Base-by-base conservation (phyloP, 2,797 vertebrate species). In the Distichodus sexfasciatus region DNA sequence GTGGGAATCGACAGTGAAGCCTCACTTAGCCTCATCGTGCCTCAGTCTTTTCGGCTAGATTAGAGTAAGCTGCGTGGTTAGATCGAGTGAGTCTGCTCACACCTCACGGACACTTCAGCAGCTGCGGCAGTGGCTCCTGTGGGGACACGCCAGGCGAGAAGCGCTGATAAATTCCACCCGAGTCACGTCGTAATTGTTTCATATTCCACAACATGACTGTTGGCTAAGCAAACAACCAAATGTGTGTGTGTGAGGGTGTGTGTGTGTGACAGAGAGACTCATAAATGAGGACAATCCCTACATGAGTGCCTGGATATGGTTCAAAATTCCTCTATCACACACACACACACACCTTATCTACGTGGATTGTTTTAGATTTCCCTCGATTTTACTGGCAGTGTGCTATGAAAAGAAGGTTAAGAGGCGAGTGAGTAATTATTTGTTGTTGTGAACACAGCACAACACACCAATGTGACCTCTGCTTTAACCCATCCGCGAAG, bases 121-220 rank as follows among this genome's bases (percentile, higher is more conserved):
- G 51, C 40, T 24, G 41, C 31, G 54, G 14, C 14, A 48, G 69
- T 47, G 1, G 33, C 51, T 58, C 26, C 35, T 50, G 2, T 40
- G 35, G 53, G 53, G 53, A 70, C 26, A 21, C 15, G 61, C 21
- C 43, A 46, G 57, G 61, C 28, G 28, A 61, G 43, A 28, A 58
- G 35, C 33, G 47, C 58, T 70, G 82, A 64, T 72, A 74, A 82
- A 89, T 88, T 87, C 83, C 80, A 79, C 75, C 67, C 58, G 64
- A 72, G 80, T 84, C 78, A 69, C 61, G 75, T 11, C 74, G 65
- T 87, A 88, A 87, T 85, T 90, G 85, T 88, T 91, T 86, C 83
- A 87, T 85, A 82, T 86, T 80, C 66, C 9, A 15, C 73, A 66
- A 65, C 66, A 60, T 69, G 68, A 83, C 77, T 75, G 67, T 71